Base-by-base conservation (phyloP, 2,113 vertebrate genomes). In the Centrocercus urophasianus region DNA sequence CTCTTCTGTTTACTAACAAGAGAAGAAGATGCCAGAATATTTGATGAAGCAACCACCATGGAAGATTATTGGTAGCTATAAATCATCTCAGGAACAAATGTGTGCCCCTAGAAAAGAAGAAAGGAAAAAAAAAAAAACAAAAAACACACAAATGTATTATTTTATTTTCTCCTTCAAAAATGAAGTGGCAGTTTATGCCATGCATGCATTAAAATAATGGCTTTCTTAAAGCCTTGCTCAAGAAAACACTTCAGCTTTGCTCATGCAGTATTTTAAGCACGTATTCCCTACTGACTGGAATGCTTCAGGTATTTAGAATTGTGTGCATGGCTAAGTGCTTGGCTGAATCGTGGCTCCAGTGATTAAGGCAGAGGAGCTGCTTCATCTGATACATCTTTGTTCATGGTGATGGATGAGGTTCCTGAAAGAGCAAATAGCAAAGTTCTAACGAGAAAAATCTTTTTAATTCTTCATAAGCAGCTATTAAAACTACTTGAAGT, bases 1-100 rank as follows among this genome's bases (percentile, higher is more conserved):
- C 69, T 82, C 66, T 89, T 94, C 78, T 93, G 70, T 90, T 94
- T 94, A 93, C 76, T 65, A 91, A 77, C 70, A 94, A 81, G 47
- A 65, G 82, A 71, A 92, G 81, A 91, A 83, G 83, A 86, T 89
- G 76, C 18, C 88, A 85, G 70, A 93, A 82, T 18, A 88, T 38
- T 32, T 74, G 64, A 57, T 73, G 90, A 57, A 52, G 81, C 75
- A 94, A 82, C 18, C 45, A 27, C 63, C 74, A 50, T 48, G 64
- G 48, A 93, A 91, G 73, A 86, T 84, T 84, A 94, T n/a, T 95
- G 43, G 74, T 52, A 75, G 70, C 59, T 92, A 61, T 52, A 71
- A 80, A 76, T 82, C 72, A 93, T 22, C 81, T 69, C 38, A 89
- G 81, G 66, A 92, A 95, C 42, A 86, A 45, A 57, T 15, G 4